Conservation (phyloP, 2,888 invertebrate species). For the Ennomos fuscantarius region DNA sequence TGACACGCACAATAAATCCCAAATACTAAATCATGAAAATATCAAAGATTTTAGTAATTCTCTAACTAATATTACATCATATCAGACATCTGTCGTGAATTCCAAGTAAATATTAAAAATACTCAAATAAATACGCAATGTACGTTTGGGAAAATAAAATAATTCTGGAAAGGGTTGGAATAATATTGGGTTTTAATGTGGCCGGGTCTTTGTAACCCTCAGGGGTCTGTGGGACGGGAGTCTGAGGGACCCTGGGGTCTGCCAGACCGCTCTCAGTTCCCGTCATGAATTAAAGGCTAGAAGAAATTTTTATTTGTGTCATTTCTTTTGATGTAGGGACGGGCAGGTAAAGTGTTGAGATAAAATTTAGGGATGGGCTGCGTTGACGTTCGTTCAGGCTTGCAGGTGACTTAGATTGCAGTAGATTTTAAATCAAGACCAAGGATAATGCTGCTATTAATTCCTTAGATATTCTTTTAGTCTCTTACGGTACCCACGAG, state of each 20-base stretch:
- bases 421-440: too few species aligned
- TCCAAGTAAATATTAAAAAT: slow-evolving; percentile 60
- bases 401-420: too few species aligned
- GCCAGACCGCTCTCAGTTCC: slow-evolving; percentile 2
- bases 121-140: slow-evolving; percentile 45
- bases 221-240: slow-evolving; percentile 14
- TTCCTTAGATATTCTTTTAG: too few species aligned
- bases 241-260: slow-evolving; percentile 10
- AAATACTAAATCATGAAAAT: not conserved
- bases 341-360: slow-evolving; percentile 8
- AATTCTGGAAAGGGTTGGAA: slow-evolving; percentile 63
- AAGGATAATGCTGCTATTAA: too few species aligned
- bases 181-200: slow-evolving; percentile 54
- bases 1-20: too few species aligned
- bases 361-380: not conserved
- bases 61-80: not conserved
- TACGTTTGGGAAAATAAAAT: slow-evolving; percentile 60
- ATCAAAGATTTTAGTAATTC: not conserved
- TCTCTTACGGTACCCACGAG: too few species aligned
- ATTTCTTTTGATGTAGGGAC: slow-evolving; percentile 18
- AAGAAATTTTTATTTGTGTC: slow-evolving; percentile 15
- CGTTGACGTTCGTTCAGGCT: too few species aligned
- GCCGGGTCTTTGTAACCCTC: slow-evolving; percentile 23
- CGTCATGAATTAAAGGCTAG: slow-evolving; percentile 14
- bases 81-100: slow-evolving; percentile 24